Evolutionary conservation across 2,888 invertebrate species (phyloP).

Genomic region (Rotaria sp.): DNA sequence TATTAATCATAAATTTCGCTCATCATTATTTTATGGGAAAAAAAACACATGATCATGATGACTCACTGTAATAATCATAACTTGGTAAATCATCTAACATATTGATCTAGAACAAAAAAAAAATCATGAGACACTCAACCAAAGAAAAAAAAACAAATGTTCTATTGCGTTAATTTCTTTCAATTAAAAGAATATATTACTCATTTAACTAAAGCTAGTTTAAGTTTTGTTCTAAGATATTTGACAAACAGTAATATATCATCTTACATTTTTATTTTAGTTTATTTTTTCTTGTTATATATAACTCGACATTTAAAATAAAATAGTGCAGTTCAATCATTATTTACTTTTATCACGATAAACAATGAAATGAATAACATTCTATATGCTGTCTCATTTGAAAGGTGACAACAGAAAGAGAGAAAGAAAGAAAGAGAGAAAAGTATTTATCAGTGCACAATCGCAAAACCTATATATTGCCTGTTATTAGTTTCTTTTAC

Average conservation of each 20-base stretch:
- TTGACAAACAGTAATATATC: too few relatives aligned
- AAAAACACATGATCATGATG: neutral
- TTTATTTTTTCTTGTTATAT: too few relatives aligned
- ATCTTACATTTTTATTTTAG: too few relatives aligned
- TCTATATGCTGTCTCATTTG: neutral
- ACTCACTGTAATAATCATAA: constrained; percentile 21
- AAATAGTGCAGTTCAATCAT: neutral
- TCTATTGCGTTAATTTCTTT: neutral
- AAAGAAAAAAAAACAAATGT: neutral
- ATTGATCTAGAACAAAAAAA: neutral
- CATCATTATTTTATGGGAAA: neutral
- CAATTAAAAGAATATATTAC: neutral
- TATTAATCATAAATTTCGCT: too few relatives aligned
- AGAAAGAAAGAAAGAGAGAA: too few relatives aligned
- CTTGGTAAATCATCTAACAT: neutral
- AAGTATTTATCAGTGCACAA: neutral
- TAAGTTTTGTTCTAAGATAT: too few relatives aligned
- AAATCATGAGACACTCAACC: neutral
- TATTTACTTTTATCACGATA: neutral
- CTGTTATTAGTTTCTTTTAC: neutral
- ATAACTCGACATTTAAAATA: neutral
- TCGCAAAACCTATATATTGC: too few relatives aligned
- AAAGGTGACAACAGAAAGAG: neutral
- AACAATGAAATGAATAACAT: neutral
- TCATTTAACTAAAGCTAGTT: too few relatives aligned